These are phyloP conservation scores for Tenualosa thibaudeaui DNA, from an alignment of 2,797 vertebrate genomes.

Conservation along the genomic window DNA sequence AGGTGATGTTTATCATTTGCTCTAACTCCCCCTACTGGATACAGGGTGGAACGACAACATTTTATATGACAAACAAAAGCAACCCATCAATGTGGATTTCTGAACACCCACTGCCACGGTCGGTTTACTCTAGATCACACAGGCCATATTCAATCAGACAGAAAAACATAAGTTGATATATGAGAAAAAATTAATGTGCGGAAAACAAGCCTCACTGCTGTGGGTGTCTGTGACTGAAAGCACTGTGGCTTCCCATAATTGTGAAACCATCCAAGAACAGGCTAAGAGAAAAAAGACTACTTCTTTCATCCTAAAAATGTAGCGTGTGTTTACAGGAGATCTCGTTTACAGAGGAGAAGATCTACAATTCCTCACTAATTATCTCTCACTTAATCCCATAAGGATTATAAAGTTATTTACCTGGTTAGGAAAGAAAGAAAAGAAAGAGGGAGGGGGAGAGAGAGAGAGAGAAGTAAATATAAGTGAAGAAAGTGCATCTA, in stretches of 20 bases:
- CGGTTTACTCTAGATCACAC: background rate
- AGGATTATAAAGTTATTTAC: background rate
- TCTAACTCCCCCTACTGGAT: slow-evolving; percentile 4
- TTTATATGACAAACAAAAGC: slow-evolving; percentile 19
- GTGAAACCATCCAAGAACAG: background rate
- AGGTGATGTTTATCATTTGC: background rate
- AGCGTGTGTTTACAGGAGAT: background rate
- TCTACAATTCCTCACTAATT: background rate
- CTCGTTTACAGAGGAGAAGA: background rate
- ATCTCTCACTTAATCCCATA: background rate
- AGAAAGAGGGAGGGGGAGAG: background rate
- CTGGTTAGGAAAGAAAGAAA: background rate
- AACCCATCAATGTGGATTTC: background rate
- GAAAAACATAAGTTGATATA: background rate
- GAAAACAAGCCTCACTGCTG: background rate
- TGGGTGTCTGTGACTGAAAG: background rate
- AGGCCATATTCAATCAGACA: background rate
- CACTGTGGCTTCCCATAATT: slow-evolving; percentile 12
- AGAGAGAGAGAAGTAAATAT: background rate
- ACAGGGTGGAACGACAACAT: background rate
- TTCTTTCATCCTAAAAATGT: background rate
- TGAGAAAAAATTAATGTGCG: background rate
- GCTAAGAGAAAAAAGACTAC: background rate
- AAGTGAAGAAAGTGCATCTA: background rate
- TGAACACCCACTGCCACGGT: background rate